Base-by-base conservation (phyloP, 2,888 invertebrate species). In the Nebria brevicollis region DNA sequence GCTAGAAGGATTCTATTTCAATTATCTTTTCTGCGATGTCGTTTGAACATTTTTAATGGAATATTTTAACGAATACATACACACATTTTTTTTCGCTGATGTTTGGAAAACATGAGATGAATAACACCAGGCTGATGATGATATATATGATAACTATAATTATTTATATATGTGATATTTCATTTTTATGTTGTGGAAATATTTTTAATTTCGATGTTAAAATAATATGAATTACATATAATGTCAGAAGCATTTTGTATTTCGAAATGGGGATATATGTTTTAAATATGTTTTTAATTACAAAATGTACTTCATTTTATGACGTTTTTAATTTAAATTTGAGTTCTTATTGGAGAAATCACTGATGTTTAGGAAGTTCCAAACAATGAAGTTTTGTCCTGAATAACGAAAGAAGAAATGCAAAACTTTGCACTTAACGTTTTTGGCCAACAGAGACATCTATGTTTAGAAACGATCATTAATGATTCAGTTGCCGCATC, bases 71-170 rank as follows among this genome's bases (percentile, higher is more conserved):
- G 68, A 68, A 68, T 68, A 68, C 13, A 68, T 68, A 68, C 20
- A 68, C n/a, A 68, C 13, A 68, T 8, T 54, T 11, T 54, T 54
- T 64, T 77, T 72, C 26, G 77, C 77, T 77, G 77, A 77, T 64
- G 77, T 11, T 68, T 25, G 15, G 15, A 25, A 25, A 68, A 68
- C 65, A 72, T 77, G 77, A 77, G 72, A 64, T 77, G 72, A 54
- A 3, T 54, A 54, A 7, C 4, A 54, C 8, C 34, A 13, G 7
- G 54, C 8, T 7, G 8, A 54, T 54, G 54, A 54, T 54, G 54
- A 13, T 54, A 54, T 13, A 54, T 54, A 54, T 54, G 54, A 54
- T 54, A 54, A 54, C 54, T 54, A 6, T 54, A 54, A 54, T 54
- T 54, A 54, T 54, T 54, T 54, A 54, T 54, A 54, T 54, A 54